phyloP scores from a whole-genome alignment of 2,113 vertebrate genomes.

The Lethenteron reissneri region DNA sequence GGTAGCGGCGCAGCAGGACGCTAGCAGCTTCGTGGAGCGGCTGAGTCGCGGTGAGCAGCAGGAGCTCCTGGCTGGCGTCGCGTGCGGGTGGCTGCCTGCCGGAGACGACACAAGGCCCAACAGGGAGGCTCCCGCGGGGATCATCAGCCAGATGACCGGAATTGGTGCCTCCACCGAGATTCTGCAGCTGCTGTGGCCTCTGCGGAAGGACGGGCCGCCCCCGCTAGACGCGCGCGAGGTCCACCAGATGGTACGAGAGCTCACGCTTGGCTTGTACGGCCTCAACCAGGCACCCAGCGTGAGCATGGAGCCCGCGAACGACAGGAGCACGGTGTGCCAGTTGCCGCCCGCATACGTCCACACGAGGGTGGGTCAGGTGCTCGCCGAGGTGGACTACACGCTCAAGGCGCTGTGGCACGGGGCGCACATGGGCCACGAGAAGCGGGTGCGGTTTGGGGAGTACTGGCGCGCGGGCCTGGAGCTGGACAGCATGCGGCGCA shows the following conservation, averaged over 20 bases:
- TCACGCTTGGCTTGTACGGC: conserved; percentile 28
- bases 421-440: conserved; percentile 23
- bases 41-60: conserved; percentile 24
- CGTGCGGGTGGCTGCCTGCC: conserved; percentile 23
- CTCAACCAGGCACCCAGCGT: conserved; percentile 31
- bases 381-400: conserved; percentile 25
- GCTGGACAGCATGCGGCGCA: conserved; percentile 20
- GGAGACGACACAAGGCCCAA: conserved; percentile 18
- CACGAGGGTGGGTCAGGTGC: conserved; percentile 25
- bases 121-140: conserved; percentile 17
- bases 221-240: conserved; percentile 26
- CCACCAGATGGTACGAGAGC: conserved; percentile 30
- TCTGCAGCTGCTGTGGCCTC: conserved; percentile 21
- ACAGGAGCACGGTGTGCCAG: conserved; percentile 26
- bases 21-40: conserved; percentile 26
- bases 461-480: conserved; percentile 26
- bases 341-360: conserved; percentile 28
- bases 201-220: conserved; percentile 14
- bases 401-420: conserved; percentile 36
- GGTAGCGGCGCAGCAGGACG: conserved; percentile 22
- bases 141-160: conserved; percentile 25
- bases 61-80: conserved; percentile 19
- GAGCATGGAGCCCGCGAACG: conserved; percentile 24
- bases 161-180: conserved; percentile 12
- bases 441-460: conserved; percentile 24